Base-by-base conservation (phyloP, 2,113 vertebrate genomes). In the Anser brachyrhynchus region DNA sequence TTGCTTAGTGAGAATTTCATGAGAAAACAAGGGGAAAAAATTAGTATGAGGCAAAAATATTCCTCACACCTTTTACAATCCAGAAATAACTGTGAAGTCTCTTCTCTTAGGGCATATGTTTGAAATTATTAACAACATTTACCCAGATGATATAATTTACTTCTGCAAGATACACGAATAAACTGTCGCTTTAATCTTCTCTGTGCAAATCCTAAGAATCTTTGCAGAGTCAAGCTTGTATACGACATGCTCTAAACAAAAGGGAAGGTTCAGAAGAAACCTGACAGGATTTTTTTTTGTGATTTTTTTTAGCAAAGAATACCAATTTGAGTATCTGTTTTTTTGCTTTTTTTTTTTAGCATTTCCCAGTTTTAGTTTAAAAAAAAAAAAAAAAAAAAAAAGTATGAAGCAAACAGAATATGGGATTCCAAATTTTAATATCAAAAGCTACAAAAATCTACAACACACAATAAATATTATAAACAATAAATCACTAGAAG, bases 381-480 rank as follows among this genome's bases (percentile, higher is more conserved):
- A 46, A 44, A 44, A 44, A 43, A 31, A 35, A 43, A 78, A 46
- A 39, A 11, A 43, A 78, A 33, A 39, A 11, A 64, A 65, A 54
- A 9, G 5, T 2, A 64, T 62, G 69, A 19, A 33, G 17, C 7
- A 62, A 65, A 35, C 22, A 49, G 31, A 64, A 46, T 54, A 2
- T 17, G n/a, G 1, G 6, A 43, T 70, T 80, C 8, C 13, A 1
- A 46, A 35, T 83, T 67, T 62, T n/a, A 33, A 43, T 59, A 72
- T n/a, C 9, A 52, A 65, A 51, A 35, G 16, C 4, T 59, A 61
- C 6, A 55, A 77, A 64, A 43, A 43, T 49, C 22, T 37, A 26
- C 33, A 31, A 55, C 43, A 31, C 21, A 0, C 1, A 20, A 37
- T 65, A 6, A 0, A 31, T 57, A 19, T 15, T 46, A 6, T 75